Evolutionary conservation across 2,888 invertebrate genomes (phyloP).

Genomic region (Nesidiocoris tenuis): DNA sequence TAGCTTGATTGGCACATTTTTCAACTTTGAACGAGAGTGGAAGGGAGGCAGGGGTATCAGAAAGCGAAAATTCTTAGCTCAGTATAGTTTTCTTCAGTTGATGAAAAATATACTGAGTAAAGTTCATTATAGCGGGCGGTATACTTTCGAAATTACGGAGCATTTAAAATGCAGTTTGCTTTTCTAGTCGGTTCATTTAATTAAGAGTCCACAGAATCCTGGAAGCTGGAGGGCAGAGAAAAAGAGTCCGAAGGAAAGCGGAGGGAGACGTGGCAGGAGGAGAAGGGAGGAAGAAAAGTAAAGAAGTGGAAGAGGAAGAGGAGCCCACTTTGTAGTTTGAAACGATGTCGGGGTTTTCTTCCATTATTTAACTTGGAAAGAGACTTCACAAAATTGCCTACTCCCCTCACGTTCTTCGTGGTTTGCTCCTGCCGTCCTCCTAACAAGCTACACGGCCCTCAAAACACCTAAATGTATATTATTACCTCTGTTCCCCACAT

Average conservation of each 20-base stretch:
- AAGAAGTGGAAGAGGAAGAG: too few species aligned
- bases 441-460: conserved; percentile 44
- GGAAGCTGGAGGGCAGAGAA: neutral
- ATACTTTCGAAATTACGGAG: conserved; percentile 49
- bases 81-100: conserved; percentile 25
- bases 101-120: conserved; percentile 43
- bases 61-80: conserved; percentile 35
- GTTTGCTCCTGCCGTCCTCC: conserved; percentile 26
- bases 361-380: conserved; percentile 50
- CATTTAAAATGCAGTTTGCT: conserved; percentile 52
- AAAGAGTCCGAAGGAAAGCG: neutral
- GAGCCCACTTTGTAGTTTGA: conserved; percentile 46
- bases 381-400: conserved; percentile 47
- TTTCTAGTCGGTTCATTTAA: conserved; percentile 52
- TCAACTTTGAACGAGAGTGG: conserved; percentile 7
- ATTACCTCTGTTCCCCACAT: conserved; percentile 11
- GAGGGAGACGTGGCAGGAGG: neutral
- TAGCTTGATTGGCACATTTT: conserved; percentile 29
- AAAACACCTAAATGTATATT: conserved; percentile 41
- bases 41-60: conserved; percentile 11
- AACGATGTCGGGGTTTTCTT: conserved; percentile 48
- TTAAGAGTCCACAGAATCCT: conserved; percentile 49
- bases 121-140: conserved; percentile 46
- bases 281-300: conserved; percentile 3
- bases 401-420: conserved; percentile 47